Evolutionary conservation across 2,888 invertebrate genomes (phyloP).

Genomic region (Thysanoteuthis rhombus): DNA sequence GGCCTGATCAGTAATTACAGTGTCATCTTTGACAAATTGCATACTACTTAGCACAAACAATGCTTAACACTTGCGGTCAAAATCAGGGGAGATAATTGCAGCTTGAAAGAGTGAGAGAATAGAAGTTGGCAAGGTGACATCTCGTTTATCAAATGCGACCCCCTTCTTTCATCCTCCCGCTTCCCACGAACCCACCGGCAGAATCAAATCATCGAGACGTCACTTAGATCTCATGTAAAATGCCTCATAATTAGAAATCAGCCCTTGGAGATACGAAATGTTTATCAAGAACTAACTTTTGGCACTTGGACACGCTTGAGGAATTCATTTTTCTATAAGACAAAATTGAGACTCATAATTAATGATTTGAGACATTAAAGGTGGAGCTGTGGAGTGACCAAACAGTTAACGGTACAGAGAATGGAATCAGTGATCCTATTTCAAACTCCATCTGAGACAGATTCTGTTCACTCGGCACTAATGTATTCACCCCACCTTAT

Average conservation of each 20-base stretch:
- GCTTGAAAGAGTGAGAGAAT: neutral
- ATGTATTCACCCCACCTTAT: no score
- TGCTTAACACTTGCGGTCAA: neutral
- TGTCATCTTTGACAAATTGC: slow-evolving; percentile 12
- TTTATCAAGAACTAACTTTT: neutral
- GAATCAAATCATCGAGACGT: neutral
- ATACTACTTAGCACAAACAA: neutral
- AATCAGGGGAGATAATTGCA: neutral
- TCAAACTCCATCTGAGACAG: no score
- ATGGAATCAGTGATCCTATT: no score
- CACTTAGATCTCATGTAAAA: neutral
- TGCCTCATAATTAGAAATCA: neutral
- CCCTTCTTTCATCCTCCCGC: neutral
- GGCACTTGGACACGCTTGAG: no score
- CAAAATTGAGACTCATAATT: no score
- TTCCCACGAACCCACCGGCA: neutral
- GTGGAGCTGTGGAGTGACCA: no score
- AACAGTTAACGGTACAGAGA: no score
- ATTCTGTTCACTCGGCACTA: no score
- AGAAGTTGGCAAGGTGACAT: neutral
- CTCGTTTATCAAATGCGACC: neutral
- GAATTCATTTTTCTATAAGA: no score
- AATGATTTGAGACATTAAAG: no score
- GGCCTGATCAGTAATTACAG: neutral
- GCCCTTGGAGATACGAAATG: neutral